Base-by-base conservation (phyloP, 1,140 invertebrate species). In the Acromyrmex echinatior region DNA sequence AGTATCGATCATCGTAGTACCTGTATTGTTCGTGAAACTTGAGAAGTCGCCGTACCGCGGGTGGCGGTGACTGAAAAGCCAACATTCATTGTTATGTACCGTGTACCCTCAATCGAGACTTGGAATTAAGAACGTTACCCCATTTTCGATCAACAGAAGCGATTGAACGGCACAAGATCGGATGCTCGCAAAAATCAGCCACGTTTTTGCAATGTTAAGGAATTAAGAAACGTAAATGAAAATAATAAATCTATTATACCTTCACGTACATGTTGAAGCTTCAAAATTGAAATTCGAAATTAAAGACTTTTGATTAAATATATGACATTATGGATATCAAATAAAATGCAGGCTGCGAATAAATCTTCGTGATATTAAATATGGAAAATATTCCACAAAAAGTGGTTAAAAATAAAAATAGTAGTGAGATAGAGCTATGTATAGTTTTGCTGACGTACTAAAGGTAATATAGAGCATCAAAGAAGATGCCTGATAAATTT, bases 1-100 rank as follows among this genome's bases (percentile, higher is more conserved):
- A 71, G 79, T 87, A 87, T 87, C 79, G 86, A 87, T 82, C 86
- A 87, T 39, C n/a, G 18, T 82, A 18, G 66, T 73, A 76, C 56
- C 58, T 71, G 78, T 31, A 87, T 82, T 87, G 79, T 87, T 71
- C 78, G 12, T 31, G 51, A 82, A 82, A 82, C 56, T 53, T 28
- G 66, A 82, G 65, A 84, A 82, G 53, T 71, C 82, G 78, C 63
- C 35, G 21, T 35, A 80, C 14, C 35, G 45, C 74, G 56, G 7
- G 9, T 49, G 65, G n/a, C 39, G 31, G 16, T 16, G 58, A 84
- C 53, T 53, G 63, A 65, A 73, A 87, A 49, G 74, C 5, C 56
- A 49, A 68, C 65, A 6, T 68, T 49, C 45, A 82, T 79, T 86
- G 60, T 73, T 65, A 39, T 53, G 73, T 21, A 66, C 25, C 35